These are phyloP conservation scores for Panthera tigris DNA, from an alignment of 2,113 vertebrate genomes.

Conservation along the genomic window DNA sequence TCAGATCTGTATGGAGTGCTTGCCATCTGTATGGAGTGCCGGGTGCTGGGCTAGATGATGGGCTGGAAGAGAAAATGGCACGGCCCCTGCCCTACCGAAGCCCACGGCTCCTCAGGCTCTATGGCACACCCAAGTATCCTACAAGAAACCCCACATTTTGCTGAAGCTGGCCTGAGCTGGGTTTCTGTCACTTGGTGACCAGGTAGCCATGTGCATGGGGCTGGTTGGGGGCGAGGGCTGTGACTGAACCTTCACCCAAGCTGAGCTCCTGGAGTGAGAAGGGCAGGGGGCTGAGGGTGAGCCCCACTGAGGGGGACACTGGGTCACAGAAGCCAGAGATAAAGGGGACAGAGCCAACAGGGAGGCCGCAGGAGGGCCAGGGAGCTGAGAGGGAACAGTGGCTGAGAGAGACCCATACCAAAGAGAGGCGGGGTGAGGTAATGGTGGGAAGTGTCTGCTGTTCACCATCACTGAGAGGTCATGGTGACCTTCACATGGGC, in stretches of 20 bases:
- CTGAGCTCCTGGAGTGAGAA: not conserved
- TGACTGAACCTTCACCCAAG: no score
- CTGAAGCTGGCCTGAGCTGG: not conserved
- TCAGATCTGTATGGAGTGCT: not conserved
- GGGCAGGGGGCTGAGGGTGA: not conserved
- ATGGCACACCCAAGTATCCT: not conserved
- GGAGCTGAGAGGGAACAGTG: not conserved
- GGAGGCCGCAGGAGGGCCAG: not conserved
- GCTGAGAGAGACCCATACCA: not conserved
- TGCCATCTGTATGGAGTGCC: not conserved
- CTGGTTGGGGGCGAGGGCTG: not conserved
- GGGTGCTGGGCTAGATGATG: not conserved
- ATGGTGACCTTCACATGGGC: not conserved
- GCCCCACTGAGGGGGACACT: not conserved
- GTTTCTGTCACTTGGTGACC: not conserved
- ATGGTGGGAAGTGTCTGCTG: not conserved
- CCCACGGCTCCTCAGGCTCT: not conserved
- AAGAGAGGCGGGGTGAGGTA: not conserved
- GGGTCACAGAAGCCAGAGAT: not conserved
- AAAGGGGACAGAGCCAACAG: not conserved
- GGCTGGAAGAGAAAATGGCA: not conserved
- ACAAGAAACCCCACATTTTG: not conserved
- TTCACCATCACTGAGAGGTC: not conserved
- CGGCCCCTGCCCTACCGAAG: rapidly evolving
- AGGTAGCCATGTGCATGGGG: not conserved